Conservation (phyloP, 2,797 vertebrate species). For the Protosalanx chinensis region DNA sequence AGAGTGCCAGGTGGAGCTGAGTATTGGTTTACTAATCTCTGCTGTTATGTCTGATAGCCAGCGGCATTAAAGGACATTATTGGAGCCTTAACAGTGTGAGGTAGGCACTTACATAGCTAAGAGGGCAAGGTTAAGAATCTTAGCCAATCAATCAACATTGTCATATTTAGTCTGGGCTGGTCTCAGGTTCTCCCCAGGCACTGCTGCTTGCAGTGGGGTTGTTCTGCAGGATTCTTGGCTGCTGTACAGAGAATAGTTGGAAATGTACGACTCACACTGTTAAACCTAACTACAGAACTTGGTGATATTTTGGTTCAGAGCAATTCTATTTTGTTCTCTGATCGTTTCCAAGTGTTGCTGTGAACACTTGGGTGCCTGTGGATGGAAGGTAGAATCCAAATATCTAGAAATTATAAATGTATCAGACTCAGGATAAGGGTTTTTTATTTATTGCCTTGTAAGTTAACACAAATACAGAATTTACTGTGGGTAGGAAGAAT, state of each 20-base stretch:
- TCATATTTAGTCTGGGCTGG: slow-evolving; percentile 53
- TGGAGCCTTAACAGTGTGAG: slow-evolving; percentile 24
- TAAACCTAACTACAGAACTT: no score
- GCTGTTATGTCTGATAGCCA: slow-evolving; percentile 46
- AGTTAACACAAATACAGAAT: no score
- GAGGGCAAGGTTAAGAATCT: slow-evolving; percentile 30
- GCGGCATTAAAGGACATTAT: slow-evolving; percentile 32
- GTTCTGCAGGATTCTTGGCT: neutral
- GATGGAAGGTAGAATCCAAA: no score
- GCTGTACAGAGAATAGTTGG: neutral
- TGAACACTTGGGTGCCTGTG: no score
- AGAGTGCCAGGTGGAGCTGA: slow-evolving; percentile 40
- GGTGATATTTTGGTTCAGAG: no score
- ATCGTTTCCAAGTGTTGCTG: no score
- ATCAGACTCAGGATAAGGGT: no score
- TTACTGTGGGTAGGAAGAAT: no score
- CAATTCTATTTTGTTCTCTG: neutral
- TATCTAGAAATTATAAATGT: no score
- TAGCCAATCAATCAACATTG: slow-evolving; percentile 51
- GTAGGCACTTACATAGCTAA: slow-evolving; percentile 19
- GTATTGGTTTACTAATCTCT: slow-evolving; percentile 31
- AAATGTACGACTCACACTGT: neutral
- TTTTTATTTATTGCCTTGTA: no score
- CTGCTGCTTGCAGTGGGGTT: neutral
- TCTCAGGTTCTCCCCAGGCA: slow-evolving; percentile 4